phyloP scores from a whole-genome alignment of 2,113 vertebrate species.

The Lanius collurio region DNA sequence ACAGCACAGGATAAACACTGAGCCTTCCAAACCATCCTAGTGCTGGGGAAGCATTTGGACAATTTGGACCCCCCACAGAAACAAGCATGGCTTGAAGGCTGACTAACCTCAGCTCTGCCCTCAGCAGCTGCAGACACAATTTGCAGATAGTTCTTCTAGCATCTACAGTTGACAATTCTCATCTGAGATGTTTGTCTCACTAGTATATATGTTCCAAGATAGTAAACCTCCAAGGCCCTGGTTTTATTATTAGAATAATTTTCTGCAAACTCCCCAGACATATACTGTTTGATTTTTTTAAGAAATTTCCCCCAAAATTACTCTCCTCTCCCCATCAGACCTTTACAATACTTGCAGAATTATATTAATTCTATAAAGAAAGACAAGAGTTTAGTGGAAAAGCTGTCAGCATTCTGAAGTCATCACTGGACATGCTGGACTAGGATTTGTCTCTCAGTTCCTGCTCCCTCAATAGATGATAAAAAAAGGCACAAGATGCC shows the following conservation, averaged over 20 bases:
- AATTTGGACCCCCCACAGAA: not conserved
- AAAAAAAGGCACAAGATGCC: not conserved
- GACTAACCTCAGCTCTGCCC: not conserved
- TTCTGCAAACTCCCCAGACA: not conserved
- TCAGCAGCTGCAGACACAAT: not conserved
- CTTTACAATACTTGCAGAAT: not conserved
- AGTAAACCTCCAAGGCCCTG: not conserved
- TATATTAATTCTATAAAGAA: not conserved
- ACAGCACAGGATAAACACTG: not conserved
- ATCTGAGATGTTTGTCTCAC: not conserved
- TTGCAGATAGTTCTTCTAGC: not conserved
- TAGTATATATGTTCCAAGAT: not conserved
- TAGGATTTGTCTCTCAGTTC: not conserved
- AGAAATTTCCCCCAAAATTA: not conserved
- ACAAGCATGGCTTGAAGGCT: accelerated
- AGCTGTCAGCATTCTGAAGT: not conserved
- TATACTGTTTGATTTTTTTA: not conserved
- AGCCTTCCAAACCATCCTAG: not conserved
- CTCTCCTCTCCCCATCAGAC: not conserved
- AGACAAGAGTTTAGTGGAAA: not conserved
- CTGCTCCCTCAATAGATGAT: not conserved
- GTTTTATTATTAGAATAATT: not conserved
- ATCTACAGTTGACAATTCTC: not conserved
- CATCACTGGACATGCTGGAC: not conserved
- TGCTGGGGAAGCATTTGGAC: not conserved